Evolutionary conservation across 2,113 vertebrate species (phyloP), one percentile per base, ranked within the genome.

Genomic region (Sinocyclocheilus anophthalmus): DNA sequence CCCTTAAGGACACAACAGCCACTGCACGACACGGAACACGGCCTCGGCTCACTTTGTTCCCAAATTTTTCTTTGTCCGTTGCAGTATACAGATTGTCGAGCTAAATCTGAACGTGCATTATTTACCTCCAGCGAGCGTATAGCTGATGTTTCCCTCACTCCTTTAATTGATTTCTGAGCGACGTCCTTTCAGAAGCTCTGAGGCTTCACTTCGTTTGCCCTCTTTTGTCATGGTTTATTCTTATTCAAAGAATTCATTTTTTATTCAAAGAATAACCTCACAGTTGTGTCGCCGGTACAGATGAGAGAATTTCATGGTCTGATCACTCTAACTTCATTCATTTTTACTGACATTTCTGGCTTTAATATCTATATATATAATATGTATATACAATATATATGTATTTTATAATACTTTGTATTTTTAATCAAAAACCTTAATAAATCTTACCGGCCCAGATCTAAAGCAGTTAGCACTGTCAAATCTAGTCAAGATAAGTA

Each of bases 171-270:
- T 39, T 80, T 61, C n/a, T 24, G 11, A 61, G 33, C 6, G 7
- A n/a, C 5, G 5, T 42, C 37, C 33, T 39, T 80, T 63, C 77
- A 42, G 20, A 42, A 14, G 30, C 77, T 80, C 77, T 80, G 77
- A 61, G 9, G 77, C 77, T 24, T 61, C 22, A 42, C n/a, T 39
- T 59, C 18, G 9, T n/a, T n/a, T n/a, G 16, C 20, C 50, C 30
- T 20, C 50, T 53, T 78, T n/a, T 61, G 55, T 61, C 50, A 39
- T 24, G 30, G 18, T n/a, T 59, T 59, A 37, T 37, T 79, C 30
- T 39, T n/a, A 79, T 39, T 79, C 30, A 78, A 30, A 78, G 30
- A 79, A 59, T 77, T 77, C 6, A 76, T 76, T 30, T 76, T 76
- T 50, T 24, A 50, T 63, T 67, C 14, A 53, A 53, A 55, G 48